Percentiles rank a stretch among this genome's conserved stretches.
phyloP scores from a whole-genome alignment of 2,113 vertebrate genomes.

The Neopipo cinnamomea region DNA sequence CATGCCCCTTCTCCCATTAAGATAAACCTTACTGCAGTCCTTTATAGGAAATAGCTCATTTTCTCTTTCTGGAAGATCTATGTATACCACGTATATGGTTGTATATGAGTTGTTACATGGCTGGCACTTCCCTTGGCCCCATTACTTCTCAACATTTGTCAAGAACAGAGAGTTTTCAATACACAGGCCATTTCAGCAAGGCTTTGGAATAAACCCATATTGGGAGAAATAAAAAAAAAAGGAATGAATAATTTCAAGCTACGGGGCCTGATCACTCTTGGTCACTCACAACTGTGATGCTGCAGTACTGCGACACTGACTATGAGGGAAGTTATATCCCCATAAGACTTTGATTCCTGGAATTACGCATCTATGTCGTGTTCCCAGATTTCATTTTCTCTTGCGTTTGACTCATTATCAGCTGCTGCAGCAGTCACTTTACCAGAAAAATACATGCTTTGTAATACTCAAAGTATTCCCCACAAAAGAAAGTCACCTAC shows the following conservation, averaged over 20 bases:
- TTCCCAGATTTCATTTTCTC: not conserved
- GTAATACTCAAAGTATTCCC: not conserved
- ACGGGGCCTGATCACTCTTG: not conserved
- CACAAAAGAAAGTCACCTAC: not conserved
- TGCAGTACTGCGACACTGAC: not conserved
- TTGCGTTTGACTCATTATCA: conserved; percentile 7
- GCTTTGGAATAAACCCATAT: conserved; percentile 6
- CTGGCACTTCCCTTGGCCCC: not conserved
- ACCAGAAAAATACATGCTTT: conserved; percentile 10
- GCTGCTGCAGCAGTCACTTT: not conserved
- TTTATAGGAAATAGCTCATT: not conserved
- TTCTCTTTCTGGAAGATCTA: not conserved
- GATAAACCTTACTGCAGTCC: not conserved
- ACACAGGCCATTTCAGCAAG: not conserved
- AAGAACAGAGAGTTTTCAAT: not conserved
- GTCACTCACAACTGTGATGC: not conserved
- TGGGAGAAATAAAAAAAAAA: not conserved
- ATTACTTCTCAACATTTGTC: not conserved
- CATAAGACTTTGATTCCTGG: not conserved
- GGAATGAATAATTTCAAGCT: not conserved
- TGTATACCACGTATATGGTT: not conserved
- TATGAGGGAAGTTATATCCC: not conserved
- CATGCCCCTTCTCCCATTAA: not conserved
- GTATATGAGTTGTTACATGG: not conserved
- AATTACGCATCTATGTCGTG: not conserved